Evolutionary conservation across 2,113 vertebrate genomes (phyloP).

Genomic region (Hiodon tergisus): DNA sequence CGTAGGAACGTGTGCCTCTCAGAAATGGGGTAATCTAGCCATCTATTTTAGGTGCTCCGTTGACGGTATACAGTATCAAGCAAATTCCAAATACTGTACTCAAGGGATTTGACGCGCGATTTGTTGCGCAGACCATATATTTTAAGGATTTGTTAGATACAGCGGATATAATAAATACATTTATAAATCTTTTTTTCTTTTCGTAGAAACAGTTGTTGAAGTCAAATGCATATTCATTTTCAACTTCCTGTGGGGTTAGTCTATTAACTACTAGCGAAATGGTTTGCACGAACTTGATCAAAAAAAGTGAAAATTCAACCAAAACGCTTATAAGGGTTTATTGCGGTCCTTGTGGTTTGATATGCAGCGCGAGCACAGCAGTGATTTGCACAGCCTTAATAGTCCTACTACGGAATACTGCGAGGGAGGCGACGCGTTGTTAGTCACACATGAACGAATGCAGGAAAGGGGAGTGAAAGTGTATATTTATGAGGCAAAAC

Average conservation of each 20-base stretch:
- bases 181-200: neutral
- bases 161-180: no score
- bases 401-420: conserved; percentile 7
- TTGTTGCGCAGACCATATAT: neutral
- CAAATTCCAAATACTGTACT: neutral
- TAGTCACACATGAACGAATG: conserved; percentile 7
- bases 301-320: conserved; percentile 2
- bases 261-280: neutral
- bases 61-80: neutral
- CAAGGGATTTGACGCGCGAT: neutral
- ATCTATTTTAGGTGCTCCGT: neutral
- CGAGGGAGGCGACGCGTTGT: conserved; percentile 2
- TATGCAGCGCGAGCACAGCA: neutral
- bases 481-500: conserved; percentile 5
- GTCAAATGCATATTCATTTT: neutral
- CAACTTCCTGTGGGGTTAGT: neutral
- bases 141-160: no score
- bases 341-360: conserved; percentile 2
- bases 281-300: conserved; percentile 6
- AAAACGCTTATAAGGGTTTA: neutral
- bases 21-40: conserved; percentile 3
- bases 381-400: neutral
- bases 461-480: neutral
- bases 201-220: neutral
- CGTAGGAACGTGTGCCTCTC: conserved; percentile 14